Base-by-base conservation (phyloP, 35 echinoderm and acorn worm genomes). In the Strongylocentrotus purpuratus region DNA sequence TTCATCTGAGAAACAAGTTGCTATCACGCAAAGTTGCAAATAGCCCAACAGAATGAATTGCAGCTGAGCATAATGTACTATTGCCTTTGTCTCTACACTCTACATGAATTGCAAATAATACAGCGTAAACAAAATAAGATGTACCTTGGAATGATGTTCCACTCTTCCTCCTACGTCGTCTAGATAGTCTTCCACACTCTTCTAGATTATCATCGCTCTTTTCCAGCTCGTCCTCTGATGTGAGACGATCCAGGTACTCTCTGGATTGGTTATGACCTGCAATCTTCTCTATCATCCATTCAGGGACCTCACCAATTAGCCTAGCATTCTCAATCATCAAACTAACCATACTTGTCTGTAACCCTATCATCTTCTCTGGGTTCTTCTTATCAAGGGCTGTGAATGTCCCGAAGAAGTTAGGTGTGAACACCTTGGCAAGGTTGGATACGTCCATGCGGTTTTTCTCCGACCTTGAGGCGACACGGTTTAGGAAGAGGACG, bases 211-310 rank as follows among this genome's bases (percentile, higher is more conserved):
- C 96, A 60, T 96, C 97, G 91, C 95, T 98, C 85, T 96, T 96
- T 28, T 99, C 98, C n/a, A 99, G 94, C 86, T 99, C 98, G 96
- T 99, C 98, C 46, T 99, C 98, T 28, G 98, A 99, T 88, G 96
- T 98, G 25, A 98, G 88, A 86, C 97, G 86, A 92, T 97, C 97
- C 45, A 97, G 92, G 0, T 71, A 59, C 31, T 97, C 97, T 47
- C 46, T 92, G 7, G 97, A 97, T 59, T 95, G 88, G 92, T 71
- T 97, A 48, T 58, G 45, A 14, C 95, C 95, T 33, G 92, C 85
- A 52, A 92, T 99, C 46, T 92, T 99, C 52, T 97, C 96, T 18
- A 97, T 31, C 13, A 99, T 48, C 61, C 85, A 90, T 15, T 99
- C 98, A 31, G 98, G 97, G 31, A 99, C 96, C 18, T 89, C 61